A percentile compares a stretch with the other conserved stretches of the same genome.
These are phyloP conservation scores for Lydus trimaculatus DNA, from an alignment of 2,888 invertebrate species.

Conservation along the genomic window DNA sequence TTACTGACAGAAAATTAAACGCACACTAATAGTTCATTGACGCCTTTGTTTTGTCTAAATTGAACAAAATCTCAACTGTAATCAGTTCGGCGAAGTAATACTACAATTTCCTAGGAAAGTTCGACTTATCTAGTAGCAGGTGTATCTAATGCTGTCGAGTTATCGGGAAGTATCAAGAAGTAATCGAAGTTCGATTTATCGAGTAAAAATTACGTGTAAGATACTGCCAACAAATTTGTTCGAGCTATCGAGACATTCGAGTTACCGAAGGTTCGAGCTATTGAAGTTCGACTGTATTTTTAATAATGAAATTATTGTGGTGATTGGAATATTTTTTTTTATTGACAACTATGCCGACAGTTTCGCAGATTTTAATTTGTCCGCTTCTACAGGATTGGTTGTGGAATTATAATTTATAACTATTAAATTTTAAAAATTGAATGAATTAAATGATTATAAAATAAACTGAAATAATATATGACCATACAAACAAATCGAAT, in stretches of 20 bases:
- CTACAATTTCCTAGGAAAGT: not conserved
- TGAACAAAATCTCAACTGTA: no score
- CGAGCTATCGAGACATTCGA: slow-evolving; percentile 10
- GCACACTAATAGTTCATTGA: not conserved
- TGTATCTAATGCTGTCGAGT: not conserved
- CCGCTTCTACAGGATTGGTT: no score
- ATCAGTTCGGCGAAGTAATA: no score
- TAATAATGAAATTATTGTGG: no score
- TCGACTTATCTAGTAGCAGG: slow-evolving; percentile 1
- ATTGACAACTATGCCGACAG: no score
- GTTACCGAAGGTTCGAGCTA: slow-evolving; percentile 11
- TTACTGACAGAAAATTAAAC: not conserved
- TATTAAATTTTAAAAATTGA: no score
- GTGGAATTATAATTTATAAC: no score
- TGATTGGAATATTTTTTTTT: no score
- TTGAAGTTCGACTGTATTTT: slow-evolving; percentile 14
- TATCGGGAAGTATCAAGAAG: slow-evolving; percentile 13
- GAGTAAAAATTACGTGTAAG: slow-evolving; percentile 8
- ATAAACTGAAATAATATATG: no score
- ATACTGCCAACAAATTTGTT: slow-evolving; percentile 10
- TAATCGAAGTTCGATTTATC: slow-evolving; percentile 18
- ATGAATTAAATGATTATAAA: no score
- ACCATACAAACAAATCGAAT: no score
- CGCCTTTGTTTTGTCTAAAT: not conserved
- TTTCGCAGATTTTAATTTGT: no score